phyloP scores from a whole-genome alignment of 2,113 vertebrate species.

The Psephotus haematonotus region DNA sequence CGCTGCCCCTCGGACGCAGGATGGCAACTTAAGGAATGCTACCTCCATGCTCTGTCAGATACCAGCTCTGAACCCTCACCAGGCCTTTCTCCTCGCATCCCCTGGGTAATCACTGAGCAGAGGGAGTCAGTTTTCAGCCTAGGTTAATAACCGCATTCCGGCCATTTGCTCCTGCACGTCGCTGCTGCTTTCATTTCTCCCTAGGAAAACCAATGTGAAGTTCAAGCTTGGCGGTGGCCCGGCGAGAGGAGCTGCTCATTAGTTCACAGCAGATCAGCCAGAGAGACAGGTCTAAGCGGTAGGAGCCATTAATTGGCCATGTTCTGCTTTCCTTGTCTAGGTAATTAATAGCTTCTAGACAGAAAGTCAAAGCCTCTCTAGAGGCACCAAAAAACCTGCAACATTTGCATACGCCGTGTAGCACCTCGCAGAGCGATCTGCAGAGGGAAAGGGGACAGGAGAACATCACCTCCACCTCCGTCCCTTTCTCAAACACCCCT shows the following conservation, averaged over 20 bases:
- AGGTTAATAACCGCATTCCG: slow-evolving; percentile 28
- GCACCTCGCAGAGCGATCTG: not conserved
- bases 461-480: not conserved
- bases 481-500: not conserved
- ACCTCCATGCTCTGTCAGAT: not conserved
- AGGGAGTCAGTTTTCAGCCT: not conserved
- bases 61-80: not conserved
- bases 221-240: not conserved
- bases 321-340: slow-evolving; percentile 23
- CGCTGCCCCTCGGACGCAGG: accelerated
- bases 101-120: not conserved
- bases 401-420: not conserved
- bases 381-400: slow-evolving; percentile 1
- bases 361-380: slow-evolving; percentile 51
- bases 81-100: not conserved
- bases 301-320: slow-evolving; percentile 20
- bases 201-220: not conserved
- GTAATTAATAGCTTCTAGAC: slow-evolving; percentile 60
- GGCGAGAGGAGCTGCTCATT: slow-evolving; percentile 24
- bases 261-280: not conserved
- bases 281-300: not conserved
- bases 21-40: not conserved
- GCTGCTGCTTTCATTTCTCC: slow-evolving; percentile 19
- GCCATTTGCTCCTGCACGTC: not conserved
- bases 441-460: not conserved